Conservation (phyloP, 1,140 invertebrate species). For the Dinoponera quadriceps region DNA sequence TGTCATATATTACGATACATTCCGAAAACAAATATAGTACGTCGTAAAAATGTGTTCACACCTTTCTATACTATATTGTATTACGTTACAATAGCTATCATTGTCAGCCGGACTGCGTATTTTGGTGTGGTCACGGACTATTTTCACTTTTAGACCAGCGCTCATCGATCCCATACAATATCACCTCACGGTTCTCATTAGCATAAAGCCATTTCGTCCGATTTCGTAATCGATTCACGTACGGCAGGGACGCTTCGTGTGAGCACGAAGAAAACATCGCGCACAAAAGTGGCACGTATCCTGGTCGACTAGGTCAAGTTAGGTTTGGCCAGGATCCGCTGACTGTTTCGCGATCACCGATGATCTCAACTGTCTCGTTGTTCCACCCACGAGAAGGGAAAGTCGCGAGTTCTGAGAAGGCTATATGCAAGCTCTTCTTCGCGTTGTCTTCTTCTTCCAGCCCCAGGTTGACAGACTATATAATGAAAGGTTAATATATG, state of each 20-base stretch:
- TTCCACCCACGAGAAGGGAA: conserved; percentile 74
- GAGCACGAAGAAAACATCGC: conserved; percentile 8
- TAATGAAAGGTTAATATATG: conserved; percentile 73
- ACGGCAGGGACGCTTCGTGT: conserved; percentile 30
- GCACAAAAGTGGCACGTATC: conserved; percentile 56
- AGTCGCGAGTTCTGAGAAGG: conserved; percentile 63
- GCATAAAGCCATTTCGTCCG: not conserved
- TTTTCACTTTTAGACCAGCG: no score
- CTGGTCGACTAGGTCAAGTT: conserved; percentile 42
- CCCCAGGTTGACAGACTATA: conserved; percentile 48
- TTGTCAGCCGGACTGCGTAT: no score
- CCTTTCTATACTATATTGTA: no score
- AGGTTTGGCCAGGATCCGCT: conserved; percentile 39
- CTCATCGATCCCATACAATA: no score
- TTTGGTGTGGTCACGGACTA: no score
- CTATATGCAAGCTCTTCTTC: conserved; percentile 51
- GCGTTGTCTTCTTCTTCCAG: conserved; percentile 26
- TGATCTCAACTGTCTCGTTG: conserved; percentile 65
- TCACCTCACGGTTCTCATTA: not conserved
- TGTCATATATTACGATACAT: no score
- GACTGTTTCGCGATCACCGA: conserved; percentile 37
- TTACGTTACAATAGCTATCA: no score
- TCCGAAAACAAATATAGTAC: no score
- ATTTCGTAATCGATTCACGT: conserved; percentile 21
- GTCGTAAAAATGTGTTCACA: no score